These are phyloP conservation scores for Acipenser transmontanus DNA, from an alignment of 2,797 vertebrate genomes.

Conservation along the genomic window DNA sequence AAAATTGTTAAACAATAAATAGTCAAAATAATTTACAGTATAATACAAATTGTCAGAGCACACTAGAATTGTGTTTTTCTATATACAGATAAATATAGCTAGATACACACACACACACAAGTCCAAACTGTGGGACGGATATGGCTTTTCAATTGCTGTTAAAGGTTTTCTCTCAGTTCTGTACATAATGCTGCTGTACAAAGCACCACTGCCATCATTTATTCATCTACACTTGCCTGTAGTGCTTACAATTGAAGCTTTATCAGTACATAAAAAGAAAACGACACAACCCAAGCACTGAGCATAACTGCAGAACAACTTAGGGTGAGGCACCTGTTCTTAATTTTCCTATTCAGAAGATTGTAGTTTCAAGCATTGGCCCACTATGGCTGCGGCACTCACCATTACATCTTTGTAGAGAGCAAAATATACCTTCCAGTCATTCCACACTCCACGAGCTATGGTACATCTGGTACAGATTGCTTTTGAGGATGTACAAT, in stretches of 20 bases:
- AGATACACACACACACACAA: slow-evolving; percentile 43
- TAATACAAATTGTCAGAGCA: slow-evolving; percentile 85
- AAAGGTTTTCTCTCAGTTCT: slow-evolving; percentile 5
- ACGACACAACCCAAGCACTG: too few species aligned
- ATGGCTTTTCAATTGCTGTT: neutral
- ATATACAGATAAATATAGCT: slow-evolving; percentile 51
- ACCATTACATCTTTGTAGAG: too few species aligned
- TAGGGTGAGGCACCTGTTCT: too few species aligned
- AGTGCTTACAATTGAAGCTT: neutral
- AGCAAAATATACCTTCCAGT: too few species aligned
- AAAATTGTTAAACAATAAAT: slow-evolving; percentile 89
- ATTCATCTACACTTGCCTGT: neutral
- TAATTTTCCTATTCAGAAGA: too few species aligned
- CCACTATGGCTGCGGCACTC: too few species aligned
- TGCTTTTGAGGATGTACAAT: too few species aligned
- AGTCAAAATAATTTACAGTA: slow-evolving; percentile 92
- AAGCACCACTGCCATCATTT: neutral
- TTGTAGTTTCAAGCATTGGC: too few species aligned
- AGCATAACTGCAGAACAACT: too few species aligned
- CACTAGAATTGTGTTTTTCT: slow-evolving; percentile 65
- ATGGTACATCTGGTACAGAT: too few species aligned
- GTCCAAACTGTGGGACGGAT: slow-evolving; percentile 27
- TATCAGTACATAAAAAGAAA: too few species aligned
- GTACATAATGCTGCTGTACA: slow-evolving; percentile 1
- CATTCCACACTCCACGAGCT: too few species aligned